These are phyloP conservation scores for Tachina grossa DNA, from an alignment of 2,888 invertebrate genomes.

Conservation along the genomic window DNA sequence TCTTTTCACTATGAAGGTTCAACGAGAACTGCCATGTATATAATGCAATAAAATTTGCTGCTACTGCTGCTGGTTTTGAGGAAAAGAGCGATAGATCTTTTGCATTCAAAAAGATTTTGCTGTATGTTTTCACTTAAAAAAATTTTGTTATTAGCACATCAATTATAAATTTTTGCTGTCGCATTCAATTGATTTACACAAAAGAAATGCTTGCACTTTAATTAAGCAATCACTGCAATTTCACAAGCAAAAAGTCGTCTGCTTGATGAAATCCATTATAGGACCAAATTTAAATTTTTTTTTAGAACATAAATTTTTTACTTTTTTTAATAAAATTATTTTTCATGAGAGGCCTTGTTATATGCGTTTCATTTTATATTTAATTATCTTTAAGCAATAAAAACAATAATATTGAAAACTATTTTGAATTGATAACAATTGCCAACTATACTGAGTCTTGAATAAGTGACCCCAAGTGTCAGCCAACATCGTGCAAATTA, in stretches of 20 bases:
- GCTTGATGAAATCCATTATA: not conserved
- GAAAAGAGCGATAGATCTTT: no score
- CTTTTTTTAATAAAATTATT: not conserved
- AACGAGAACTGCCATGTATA: no score
- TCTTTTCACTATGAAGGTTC: no score
- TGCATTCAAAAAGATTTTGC: not conserved
- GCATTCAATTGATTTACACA: slow-evolving; percentile 34
- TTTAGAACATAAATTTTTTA: not conserved
- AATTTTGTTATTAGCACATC: slow-evolving; percentile 7
- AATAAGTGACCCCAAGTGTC: slow-evolving; percentile 32
- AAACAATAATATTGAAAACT: not conserved
- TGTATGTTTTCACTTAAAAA: not conserved
- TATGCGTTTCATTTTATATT: not conserved
- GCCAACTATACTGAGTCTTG: slow-evolving; percentile 19
- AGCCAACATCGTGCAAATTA: slow-evolving; percentile 40
- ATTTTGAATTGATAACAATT: slow-evolving; percentile 48
- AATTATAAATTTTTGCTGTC: slow-evolving; percentile 25
- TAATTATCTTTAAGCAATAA: not conserved
- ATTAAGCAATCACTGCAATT: slow-evolving; percentile 17
- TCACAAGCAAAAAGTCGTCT: not conserved
- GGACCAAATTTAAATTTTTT: not conserved
- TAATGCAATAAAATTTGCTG: not conserved
- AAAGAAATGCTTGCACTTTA: not conserved
- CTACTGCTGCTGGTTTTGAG: not conserved
- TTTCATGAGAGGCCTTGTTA: not conserved